Evolutionary conservation across 1,140 invertebrate species (phyloP), one percentile per base, ranked within the genome.

Genomic region (Oncopodura yosiiana): DNA sequence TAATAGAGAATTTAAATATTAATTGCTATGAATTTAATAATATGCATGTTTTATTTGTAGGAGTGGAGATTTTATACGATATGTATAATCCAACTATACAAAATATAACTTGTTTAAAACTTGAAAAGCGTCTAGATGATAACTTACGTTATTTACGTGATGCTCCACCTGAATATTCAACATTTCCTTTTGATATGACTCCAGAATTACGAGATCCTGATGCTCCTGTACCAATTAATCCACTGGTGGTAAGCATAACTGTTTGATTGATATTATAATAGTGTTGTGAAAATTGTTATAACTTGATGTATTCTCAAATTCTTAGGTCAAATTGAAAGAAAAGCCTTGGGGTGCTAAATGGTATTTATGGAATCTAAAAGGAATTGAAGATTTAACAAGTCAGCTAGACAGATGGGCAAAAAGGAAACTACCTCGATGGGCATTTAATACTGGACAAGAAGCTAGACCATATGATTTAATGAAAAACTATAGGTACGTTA

Each of bases 71-170:
- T 5, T 70, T 75, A 46, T 99, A 89, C 73, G 81, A 95, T 37
- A 69, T 99, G 56, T 99, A 99, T 71, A 94, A 94, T 75, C 95
- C 95, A 18, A 82, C 81, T 1, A 81, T 99, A 58, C 81, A 84
- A 58, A 83, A 80, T 61, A 87, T 99, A 39, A 87, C 97, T 74
- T 84, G 94, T 16, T 70, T 92, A 18, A 81, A 83, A 43, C 73
- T 99, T 21, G 94, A 99, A 70, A 96, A 93, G 70, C 77, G 95
- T 37, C 69, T 99, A 16, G 96, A 99, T 72, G 81, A 90, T 32
- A 78, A 89, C 66, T 70, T 99, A 12, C 75, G 81, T 24, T 99
- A 98, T 69, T 74, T 99, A 37, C 75, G 94, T 49, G 94, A 99
- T 78, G 87, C 89, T n/a, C 75, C 87, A 29, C 80, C 81, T 0